Base-by-base conservation (phyloP, 2,113 vertebrate genomes). In the Callipepla californica region DNA sequence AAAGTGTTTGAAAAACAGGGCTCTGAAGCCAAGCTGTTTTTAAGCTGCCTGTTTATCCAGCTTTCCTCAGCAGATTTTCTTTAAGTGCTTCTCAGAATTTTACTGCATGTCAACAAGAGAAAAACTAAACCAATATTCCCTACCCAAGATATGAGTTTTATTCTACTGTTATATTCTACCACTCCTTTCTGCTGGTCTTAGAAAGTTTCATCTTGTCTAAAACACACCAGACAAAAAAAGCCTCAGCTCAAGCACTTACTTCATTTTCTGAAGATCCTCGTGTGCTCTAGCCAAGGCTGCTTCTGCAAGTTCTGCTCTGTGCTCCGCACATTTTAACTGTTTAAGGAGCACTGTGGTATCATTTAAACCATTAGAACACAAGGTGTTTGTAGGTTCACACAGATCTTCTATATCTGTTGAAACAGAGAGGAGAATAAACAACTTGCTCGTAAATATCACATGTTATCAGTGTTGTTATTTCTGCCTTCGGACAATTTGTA, bases 231-330 rank as follows among this genome's bases (percentile, higher is more conserved):
- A 79, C 6, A 50, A 51, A 61, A 82, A 82, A 16, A n/a, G 14
- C 0, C 17, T 58, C 40, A 87, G 17, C 75, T 62, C 14, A 47
- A 53, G 79, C 75, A 65, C 93, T 97, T 78, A 99, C 99, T 96
- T 99, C 96, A 99, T 98, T 96, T 98, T 99, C 34, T 99, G 98
- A 50, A 99, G 97, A 91, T 99, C 99, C 18, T 99, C 98, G 50
- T 98, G 98, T 15, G 98, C 98, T 96, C 98, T 97, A 61, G 97
- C 96, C 91, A 99, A 90, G 0, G 98, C 98, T 74, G 98, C 98
- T 93, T 99, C 99, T 20, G 98, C 97, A 1, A 88, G 94, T 45
- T 93, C 92, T 22, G 98, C 98, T 95, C 98, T 97, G 44, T 97
- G 97, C 87, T 99, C 98, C 1, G 98, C 98, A 2, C 36, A 90